A percentile compares a stretch with the other conserved stretches of the same genome.
Evolutionary conservation across 2,113 vertebrate genomes (phyloP).

Genomic region (Dascyllus trimaculatus): DNA sequence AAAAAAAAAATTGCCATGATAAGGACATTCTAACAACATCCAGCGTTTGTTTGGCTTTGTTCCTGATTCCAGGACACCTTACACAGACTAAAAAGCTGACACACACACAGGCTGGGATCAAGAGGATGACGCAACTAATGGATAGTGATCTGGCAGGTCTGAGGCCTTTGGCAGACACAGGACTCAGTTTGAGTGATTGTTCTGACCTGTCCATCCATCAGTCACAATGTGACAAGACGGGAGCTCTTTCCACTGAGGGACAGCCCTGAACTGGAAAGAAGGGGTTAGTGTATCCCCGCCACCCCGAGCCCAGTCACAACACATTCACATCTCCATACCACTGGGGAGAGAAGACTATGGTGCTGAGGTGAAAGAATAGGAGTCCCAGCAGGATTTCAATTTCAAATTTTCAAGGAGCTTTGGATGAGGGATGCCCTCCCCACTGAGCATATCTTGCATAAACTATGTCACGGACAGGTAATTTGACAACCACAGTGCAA

Average conservation of each 20-base stretch:
- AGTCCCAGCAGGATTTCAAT: conserved; percentile 47
- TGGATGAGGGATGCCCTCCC: conserved; percentile 62
- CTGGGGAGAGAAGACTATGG: not conserved
- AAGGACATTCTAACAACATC: not conserved
- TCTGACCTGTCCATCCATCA: conserved; percentile 67
- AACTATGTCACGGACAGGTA: conserved; percentile 58
- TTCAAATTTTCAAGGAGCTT: conserved; percentile 35
- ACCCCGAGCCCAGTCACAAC: conserved; percentile 4
- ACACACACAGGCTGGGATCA: conserved; percentile 27
- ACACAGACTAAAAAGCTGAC: conserved; percentile 3
- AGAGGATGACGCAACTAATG: conserved; percentile 66
- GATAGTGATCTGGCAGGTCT: conserved; percentile 56
- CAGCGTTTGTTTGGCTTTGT: not conserved
- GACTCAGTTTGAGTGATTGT: conserved; percentile 60
- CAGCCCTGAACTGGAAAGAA: conserved; percentile 46
- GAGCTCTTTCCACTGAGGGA: conserved; percentile 26
- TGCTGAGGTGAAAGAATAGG: conserved; percentile 25
- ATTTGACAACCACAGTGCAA: conserved; percentile 71
- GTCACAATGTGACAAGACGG: conserved; percentile 47
- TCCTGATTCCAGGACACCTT: not conserved
- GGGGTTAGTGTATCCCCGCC: conserved; percentile 5
- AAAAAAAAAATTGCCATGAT: too few species aligned
- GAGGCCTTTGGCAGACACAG: conserved; percentile 56
- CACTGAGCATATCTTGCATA: conserved; percentile 39
- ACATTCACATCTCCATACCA: conserved; percentile 43